Conservation (phyloP, 2,113 vertebrate genomes). For the Apus apus region DNA sequence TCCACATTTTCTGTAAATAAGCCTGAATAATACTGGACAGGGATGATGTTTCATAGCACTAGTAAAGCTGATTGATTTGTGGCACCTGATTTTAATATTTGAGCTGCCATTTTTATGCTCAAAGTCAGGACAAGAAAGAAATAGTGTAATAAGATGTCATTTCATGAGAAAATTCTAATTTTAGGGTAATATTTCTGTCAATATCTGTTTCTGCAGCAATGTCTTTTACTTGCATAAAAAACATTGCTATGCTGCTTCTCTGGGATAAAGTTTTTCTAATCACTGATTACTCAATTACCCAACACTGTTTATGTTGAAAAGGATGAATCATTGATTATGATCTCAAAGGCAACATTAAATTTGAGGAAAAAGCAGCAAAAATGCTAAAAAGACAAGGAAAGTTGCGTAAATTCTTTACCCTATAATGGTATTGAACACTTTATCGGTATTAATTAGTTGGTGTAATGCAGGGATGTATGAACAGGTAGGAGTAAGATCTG, state of each 20-base stretch:
- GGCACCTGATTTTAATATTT: background rate
- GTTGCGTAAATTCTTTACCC: background rate
- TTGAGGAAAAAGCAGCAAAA: background rate
- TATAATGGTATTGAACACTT: background rate
- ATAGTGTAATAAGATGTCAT: background rate
- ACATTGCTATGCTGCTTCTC: background rate
- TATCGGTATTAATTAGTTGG: background rate
- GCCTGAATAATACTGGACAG: background rate
- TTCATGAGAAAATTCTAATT: background rate
- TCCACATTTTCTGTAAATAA: background rate
- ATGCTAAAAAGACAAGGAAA: background rate
- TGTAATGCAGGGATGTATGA: background rate
- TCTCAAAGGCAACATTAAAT: background rate
- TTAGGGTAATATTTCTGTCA: background rate
- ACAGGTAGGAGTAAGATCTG: background rate
- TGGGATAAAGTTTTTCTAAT: background rate
- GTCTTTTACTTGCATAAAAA: background rate
- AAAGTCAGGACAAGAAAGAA: background rate
- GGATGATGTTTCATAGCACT: background rate
- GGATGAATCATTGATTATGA: background rate
- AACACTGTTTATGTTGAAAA: background rate
- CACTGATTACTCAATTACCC: background rate
- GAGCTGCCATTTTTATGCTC: background rate
- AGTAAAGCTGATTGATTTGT: background rate
- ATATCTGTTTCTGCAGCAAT: background rate